A percentile compares a stretch with the other conserved stretches of the same genome.
These are phyloP conservation scores for Piprites chloris DNA, from an alignment of 2,113 vertebrate genomes.

Conservation along the genomic window DNA sequence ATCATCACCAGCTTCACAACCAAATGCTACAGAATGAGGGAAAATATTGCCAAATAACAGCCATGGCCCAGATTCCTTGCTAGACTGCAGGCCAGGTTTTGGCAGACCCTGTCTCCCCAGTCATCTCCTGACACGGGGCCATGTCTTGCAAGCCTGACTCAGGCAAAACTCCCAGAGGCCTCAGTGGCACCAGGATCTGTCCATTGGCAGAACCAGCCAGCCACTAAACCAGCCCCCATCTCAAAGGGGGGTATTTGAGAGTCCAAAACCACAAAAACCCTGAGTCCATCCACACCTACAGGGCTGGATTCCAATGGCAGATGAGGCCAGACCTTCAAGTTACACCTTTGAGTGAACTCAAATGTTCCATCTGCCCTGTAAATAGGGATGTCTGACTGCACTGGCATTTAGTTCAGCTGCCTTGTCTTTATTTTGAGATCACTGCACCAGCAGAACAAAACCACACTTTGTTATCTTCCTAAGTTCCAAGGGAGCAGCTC, in stretches of 20 bases:
- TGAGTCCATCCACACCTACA: not conserved
- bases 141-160: not conserved
- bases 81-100: not conserved
- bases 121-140: not conserved
- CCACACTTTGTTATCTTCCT: rapidly evolving
- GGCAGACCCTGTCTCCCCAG: not conserved
- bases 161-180: not conserved
- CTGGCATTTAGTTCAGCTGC: not conserved
- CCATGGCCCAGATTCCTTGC: not conserved
- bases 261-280: not conserved
- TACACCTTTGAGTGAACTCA: not conserved
- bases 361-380: not conserved
- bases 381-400: not conserved
- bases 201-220: not conserved
- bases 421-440: not conserved
- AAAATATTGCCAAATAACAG: not conserved
- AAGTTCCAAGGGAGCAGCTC: not conserved
- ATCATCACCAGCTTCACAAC: not conserved
- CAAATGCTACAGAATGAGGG: not conserved
- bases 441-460: not conserved
- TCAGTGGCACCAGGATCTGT: not conserved
- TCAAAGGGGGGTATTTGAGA: not conserved
- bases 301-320: not conserved
- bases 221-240: not conserved
- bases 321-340: not conserved